Evolutionary conservation across 2,888 invertebrate species (phyloP).

Genomic region (Digitonthophagus gazella): DNA sequence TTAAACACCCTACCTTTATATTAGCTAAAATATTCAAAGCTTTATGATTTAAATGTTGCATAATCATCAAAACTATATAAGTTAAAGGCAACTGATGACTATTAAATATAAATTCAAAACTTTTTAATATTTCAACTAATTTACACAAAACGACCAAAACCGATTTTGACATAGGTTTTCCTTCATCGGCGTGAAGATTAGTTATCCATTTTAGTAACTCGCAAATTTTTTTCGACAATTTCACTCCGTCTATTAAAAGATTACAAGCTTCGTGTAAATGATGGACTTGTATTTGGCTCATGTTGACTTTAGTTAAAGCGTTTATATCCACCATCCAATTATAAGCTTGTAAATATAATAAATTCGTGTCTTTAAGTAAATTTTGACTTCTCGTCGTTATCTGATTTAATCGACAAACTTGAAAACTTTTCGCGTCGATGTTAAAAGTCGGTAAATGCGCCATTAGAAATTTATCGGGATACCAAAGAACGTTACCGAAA

Average conservation of each 20-base stretch:
- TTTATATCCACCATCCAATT: slow-evolving; percentile 65
- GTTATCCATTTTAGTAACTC: slow-evolving; percentile 60
- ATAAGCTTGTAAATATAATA: slow-evolving; percentile 54
- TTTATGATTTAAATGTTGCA: slow-evolving; percentile 78
- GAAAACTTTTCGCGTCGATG: slow-evolving; percentile 52
- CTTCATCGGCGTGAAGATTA: slow-evolving; percentile 67
- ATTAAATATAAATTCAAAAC: slow-evolving; percentile 69
- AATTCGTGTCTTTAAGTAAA: slow-evolving; percentile 63
- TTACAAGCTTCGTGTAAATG: slow-evolving; percentile 56
- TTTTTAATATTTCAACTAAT: slow-evolving; percentile 77
- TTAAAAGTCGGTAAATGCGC: slow-evolving; percentile 57
- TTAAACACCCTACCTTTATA: slow-evolving; percentile 58
- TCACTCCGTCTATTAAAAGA: slow-evolving; percentile 57
- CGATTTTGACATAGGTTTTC: slow-evolving; percentile 74
- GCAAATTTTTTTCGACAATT: slow-evolving; percentile 50
- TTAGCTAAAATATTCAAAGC: slow-evolving; percentile 64
- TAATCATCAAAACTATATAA: slow-evolving; percentile 70
- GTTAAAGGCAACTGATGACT: slow-evolving; percentile 68
- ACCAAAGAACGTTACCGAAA: slow-evolving; percentile 79
- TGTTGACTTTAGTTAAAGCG: slow-evolving; percentile 51
- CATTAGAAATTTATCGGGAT: slow-evolving; percentile 77
- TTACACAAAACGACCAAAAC: slow-evolving; percentile 74
- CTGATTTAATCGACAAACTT: slow-evolving; percentile 55
- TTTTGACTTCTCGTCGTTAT: slow-evolving; percentile 59
- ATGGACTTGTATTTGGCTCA: slow-evolving; percentile 54